Base-by-base conservation (phyloP, 2,888 invertebrate species). In the Odontocolon sp. region DNA sequence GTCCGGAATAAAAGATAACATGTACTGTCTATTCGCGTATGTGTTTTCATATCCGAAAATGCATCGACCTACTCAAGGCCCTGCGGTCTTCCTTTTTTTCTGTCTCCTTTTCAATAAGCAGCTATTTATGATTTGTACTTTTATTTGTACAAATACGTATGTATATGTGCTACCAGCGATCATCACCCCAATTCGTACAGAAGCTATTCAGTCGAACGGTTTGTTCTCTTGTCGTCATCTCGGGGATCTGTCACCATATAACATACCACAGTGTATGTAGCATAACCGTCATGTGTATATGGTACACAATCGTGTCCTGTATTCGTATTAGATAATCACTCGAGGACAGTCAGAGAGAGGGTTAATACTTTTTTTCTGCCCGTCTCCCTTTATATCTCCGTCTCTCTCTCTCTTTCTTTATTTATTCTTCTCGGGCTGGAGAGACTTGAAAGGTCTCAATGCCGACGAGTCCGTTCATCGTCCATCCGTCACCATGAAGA, bases 271-370 rank as follows among this genome's bases (percentile, higher is more conserved):
- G 71, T 67, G 63, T 63, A 52, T 59, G 69, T 63, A 70, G 59
- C 71, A 9, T 47, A 33, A 47, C 40, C 67, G 40, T 70, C 66
- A 50, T 33, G 5, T 33, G n/a, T 33, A 33, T 33, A n/a, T n/a
- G n/a, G 6, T 33, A 33, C n/a, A 33, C 33, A 6, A 9, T 3
- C 47, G 23, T 45, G 18, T 74, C 76, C 75, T 57, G 79, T 68
- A 70, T 73, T 81, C 80, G 83, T 84, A 87, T 87, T 87, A 87
- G 87, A 86, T 87, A 87, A 87, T 87, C 87, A 85, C 83, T 84
- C 82, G 81, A 80, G 81, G 79, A 81, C 78, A 77, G 75, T 74
- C 71, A 67, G 76, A 77, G 52, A 69, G 78, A 77, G 52, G 71
- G 78, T 77, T 69, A 69, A 77, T 73, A 38, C 57, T 54, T 14